These are phyloP conservation scores for Gymnocephalus cernua DNA, from an alignment of 2,113 vertebrate genomes.

Conservation along the genomic window DNA sequence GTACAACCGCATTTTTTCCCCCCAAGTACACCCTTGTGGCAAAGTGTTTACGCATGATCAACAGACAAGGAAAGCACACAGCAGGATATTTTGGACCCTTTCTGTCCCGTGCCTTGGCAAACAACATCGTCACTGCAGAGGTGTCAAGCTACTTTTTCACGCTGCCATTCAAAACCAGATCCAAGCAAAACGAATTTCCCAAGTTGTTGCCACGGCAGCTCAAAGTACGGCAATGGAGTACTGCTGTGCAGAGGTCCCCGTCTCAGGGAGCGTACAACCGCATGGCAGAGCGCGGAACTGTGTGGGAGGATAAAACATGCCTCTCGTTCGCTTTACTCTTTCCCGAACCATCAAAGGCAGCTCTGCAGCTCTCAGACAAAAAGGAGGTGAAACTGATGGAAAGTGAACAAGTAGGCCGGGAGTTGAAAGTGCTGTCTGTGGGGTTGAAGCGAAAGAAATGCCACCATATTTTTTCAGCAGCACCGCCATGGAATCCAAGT, in stretches of 20 bases:
- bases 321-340: slow-evolving; percentile 53
- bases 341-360: slow-evolving; percentile 65
- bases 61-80: slow-evolving; percentile 39
- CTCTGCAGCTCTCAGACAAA: slow-evolving; percentile 69
- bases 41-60: slow-evolving; percentile 50
- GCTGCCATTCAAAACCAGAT: slow-evolving; percentile 61
- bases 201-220: slow-evolving; percentile 51
- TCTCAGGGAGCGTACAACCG: slow-evolving; percentile 38
- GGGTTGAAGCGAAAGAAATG: slow-evolving; percentile 54
- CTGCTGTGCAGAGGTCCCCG: slow-evolving; percentile 47
- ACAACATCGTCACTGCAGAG: slow-evolving; percentile 41
- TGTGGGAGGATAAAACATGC: slow-evolving; percentile 62
- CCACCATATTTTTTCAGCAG: slow-evolving; percentile 47
- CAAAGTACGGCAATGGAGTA: slow-evolving; percentile 27
- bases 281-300: slow-evolving; percentile 42
- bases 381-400: slow-evolving; percentile 64
- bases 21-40: slow-evolving; percentile 35
- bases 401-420: slow-evolving; percentile 56
- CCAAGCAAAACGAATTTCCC: slow-evolving; percentile 54
- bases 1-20: neutral
- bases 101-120: slow-evolving; percentile 36
- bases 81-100: slow-evolving; percentile 36
- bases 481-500: slow-evolving; percentile 16
- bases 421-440: slow-evolving; percentile 65
- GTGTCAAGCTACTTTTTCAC: slow-evolving; percentile 54